Percentiles rank a stretch among this genome's conserved stretches.
These are phyloP conservation scores for Eudorcas thomsonii DNA, from an alignment of 2,113 vertebrate species.

Conservation along the genomic window DNA sequence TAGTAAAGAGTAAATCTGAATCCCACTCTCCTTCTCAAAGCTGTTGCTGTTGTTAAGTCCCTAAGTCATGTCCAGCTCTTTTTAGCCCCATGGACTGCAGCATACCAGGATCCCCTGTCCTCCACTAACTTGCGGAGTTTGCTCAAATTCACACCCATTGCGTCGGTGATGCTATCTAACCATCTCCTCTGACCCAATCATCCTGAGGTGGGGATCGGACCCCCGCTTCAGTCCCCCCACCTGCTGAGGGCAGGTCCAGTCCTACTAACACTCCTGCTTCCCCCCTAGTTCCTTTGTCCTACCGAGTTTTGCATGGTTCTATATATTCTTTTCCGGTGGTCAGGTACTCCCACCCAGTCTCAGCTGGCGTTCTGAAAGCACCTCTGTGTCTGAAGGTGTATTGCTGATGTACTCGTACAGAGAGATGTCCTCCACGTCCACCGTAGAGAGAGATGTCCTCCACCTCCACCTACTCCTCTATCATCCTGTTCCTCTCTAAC, in stretches of 20 bases:
- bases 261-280: neutral
- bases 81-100: neutral
- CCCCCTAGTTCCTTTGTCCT: neutral
- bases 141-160: neutral
- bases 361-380: neutral
- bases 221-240: neutral
- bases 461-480: neutral
- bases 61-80: neutral
- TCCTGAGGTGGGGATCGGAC: neutral
- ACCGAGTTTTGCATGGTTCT: neutral
- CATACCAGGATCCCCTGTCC: neutral
- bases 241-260: neutral
- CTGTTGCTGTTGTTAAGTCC: neutral
- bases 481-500: neutral
- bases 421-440: neutral
- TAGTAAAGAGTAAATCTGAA: neutral
- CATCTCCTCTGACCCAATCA: neutral
- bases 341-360: neutral
- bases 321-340: too few relatives aligned
- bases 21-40: neutral
- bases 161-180: accelerated
- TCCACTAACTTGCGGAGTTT: accelerated
- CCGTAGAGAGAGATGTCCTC: neutral
- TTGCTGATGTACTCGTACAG: neutral
- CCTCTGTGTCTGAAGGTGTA: neutral